Conservation (phyloP, 35 echinoderm and acorn worm genomes). For the Apostichopus californicus region DNA sequence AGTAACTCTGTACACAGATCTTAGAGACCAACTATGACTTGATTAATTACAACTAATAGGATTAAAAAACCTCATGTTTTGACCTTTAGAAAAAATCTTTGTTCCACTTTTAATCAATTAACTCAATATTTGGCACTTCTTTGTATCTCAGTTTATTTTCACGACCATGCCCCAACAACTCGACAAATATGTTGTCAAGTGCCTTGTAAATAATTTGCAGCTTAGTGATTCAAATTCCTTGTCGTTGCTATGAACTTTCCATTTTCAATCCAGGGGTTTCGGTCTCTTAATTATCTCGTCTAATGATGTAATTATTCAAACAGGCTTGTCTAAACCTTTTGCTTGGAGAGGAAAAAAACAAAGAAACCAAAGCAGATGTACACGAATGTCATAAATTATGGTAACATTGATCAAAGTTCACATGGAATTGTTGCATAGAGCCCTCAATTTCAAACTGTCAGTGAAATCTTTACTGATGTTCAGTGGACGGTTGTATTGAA, state of each 20-base stretch:
- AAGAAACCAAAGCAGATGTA: neutral
- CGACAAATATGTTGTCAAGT: neutral
- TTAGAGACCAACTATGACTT: too few species aligned
- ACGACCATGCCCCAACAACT: neutral
- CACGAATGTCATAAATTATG: neutral
- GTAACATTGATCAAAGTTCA: neutral
- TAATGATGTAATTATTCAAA: constrained; percentile 24
- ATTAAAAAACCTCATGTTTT: neutral
- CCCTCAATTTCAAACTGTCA: neutral
- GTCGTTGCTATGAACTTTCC: constrained; percentile 48
- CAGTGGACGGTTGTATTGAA: too few species aligned
- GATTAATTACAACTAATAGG: neutral
- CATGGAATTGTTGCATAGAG: neutral
- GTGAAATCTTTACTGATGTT: too few species aligned
- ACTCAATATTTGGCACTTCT: constrained; percentile 24
- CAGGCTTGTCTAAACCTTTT: neutral
- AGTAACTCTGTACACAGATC: too few species aligned
- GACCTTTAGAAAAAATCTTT: constrained; percentile 7
- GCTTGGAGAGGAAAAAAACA: too few species aligned
- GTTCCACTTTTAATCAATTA: constrained; percentile 7
- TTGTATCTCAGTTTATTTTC: neutral
- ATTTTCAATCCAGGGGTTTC: constrained; percentile 30
- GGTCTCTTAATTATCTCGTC: neutral
- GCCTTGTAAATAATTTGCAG: constrained; percentile 16
- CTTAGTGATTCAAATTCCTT: neutral